These are phyloP conservation scores for Psittacula cyanocephala DNA, from an alignment of 2,113 vertebrate species.

Conservation along the genomic window DNA sequence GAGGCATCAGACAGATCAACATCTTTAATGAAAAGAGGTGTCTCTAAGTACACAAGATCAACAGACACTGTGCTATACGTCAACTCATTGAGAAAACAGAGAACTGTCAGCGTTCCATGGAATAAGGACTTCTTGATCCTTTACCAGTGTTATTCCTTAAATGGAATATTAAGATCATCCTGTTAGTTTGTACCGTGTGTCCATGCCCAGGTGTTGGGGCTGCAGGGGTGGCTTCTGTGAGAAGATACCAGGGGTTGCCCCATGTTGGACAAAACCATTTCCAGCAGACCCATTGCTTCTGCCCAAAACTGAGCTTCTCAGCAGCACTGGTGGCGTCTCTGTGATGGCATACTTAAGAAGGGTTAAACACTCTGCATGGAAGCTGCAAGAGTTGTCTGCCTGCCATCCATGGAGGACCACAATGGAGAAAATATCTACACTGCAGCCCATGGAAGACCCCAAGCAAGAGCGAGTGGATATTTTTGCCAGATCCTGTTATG, in stretches of 20 bases:
- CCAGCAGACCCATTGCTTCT: neutral
- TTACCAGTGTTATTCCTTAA: fast-evolving
- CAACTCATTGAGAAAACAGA: neutral
- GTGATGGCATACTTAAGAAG: neutral
- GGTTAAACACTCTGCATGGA: neutral
- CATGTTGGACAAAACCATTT: fast-evolving
- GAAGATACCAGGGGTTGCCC: neutral
- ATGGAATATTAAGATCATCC: neutral
- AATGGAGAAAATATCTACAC: neutral
- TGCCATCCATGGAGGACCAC: neutral
- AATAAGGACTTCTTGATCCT: neutral
- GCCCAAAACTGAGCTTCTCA: neutral
- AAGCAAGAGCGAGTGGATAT: neutral
- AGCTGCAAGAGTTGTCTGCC: neutral
- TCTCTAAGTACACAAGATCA: neutral
- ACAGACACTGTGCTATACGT: neutral
- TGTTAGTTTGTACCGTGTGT: neutral
- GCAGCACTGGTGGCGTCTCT: neutral
- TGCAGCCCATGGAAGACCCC: neutral
- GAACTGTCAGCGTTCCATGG: neutral
- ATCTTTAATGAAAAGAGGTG: neutral
- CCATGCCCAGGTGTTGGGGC: fast-evolving
- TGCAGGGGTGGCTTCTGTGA: neutral
- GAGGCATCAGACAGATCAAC: neutral
- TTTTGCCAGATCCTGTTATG: neutral